Evolutionary conservation across 2,113 vertebrate species (phyloP).

Genomic region (Entomyzon cyanotis): DNA sequence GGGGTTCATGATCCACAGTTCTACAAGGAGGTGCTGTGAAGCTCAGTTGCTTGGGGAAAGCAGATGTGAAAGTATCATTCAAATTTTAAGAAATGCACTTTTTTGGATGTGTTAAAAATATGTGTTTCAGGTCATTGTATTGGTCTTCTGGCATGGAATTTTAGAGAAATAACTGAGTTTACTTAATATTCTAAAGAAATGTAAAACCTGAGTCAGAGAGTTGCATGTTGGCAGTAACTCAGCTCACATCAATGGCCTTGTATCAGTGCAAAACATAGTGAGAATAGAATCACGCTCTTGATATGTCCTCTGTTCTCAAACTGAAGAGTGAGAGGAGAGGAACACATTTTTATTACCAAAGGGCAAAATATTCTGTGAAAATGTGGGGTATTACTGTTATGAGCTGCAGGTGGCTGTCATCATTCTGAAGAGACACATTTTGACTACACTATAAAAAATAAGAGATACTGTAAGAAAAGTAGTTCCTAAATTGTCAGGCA

Average conservation of each 20-base stretch:
- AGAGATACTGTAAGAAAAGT: neutral
- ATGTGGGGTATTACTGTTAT: neutral
- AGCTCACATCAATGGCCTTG: neutral
- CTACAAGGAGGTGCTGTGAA: neutral
- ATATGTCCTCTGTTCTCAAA: neutral
- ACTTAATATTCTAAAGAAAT: neutral
- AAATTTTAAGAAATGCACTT: neutral
- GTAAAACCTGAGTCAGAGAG: neutral
- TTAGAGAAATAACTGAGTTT: neutral
- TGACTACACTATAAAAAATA: neutral
- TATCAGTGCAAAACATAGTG: neutral
- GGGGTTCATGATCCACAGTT: neutral
- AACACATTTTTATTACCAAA: neutral
- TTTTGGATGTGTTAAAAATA: neutral
- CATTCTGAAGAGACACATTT: neutral
- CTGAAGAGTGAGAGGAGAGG: neutral
- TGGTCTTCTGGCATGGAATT: neutral
- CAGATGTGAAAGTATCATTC: neutral
- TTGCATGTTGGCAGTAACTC: neutral
- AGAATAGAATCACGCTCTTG: neutral
- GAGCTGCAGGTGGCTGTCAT: neutral
- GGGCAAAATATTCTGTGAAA: neutral
- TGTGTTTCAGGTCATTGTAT: neutral
- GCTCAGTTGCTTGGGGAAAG: neutral
- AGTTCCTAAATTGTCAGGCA: neutral